These are phyloP conservation scores for Selenia dentaria DNA, from an alignment of 2,888 invertebrate species.

Conservation along the genomic window DNA sequence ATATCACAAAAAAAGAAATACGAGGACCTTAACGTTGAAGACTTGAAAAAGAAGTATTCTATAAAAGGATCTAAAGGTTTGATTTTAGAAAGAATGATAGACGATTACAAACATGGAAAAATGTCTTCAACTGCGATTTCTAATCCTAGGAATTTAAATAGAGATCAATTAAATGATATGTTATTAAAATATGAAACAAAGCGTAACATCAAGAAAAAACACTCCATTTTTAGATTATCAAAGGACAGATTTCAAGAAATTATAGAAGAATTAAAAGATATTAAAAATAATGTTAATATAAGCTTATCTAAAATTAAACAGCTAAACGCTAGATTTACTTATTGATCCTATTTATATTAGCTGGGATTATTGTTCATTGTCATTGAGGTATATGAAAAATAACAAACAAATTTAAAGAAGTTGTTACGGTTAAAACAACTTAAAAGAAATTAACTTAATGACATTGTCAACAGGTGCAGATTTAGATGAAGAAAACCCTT, in stretches of 20 bases:
- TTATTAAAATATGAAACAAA: conserved; percentile 36
- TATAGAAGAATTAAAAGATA: neutral
- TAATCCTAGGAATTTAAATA: conserved; percentile 35
- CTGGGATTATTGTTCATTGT: too few relatives aligned
- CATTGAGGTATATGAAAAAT: too few relatives aligned
- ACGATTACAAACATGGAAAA: conserved; percentile 35
- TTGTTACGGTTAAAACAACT: too few relatives aligned
- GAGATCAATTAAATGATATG: conserved; percentile 35
- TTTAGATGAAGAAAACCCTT: too few relatives aligned
- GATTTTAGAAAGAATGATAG: conserved; percentile 28
- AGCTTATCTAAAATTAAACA: neutral
- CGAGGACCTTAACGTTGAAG: conserved; percentile 19
- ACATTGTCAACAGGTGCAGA: too few relatives aligned
- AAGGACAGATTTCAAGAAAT: neutral
- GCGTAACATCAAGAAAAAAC: conserved; percentile 11
- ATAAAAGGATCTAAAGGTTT: conserved; percentile 26
- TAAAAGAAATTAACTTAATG: too few relatives aligned
- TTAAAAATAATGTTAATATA: conserved; percentile 8
- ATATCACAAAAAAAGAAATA: conserved; percentile 17
- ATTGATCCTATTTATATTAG: too few relatives aligned
- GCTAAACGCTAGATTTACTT: too few relatives aligned
- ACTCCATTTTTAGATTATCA: neutral
- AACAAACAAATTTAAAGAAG: too few relatives aligned
- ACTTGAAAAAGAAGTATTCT: conserved; percentile 36
- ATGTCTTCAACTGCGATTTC: conserved; percentile 38